Evolutionary conservation across 1,140 invertebrate genomes (phyloP).

Genomic region (Drosophila nigromelanica): DNA sequence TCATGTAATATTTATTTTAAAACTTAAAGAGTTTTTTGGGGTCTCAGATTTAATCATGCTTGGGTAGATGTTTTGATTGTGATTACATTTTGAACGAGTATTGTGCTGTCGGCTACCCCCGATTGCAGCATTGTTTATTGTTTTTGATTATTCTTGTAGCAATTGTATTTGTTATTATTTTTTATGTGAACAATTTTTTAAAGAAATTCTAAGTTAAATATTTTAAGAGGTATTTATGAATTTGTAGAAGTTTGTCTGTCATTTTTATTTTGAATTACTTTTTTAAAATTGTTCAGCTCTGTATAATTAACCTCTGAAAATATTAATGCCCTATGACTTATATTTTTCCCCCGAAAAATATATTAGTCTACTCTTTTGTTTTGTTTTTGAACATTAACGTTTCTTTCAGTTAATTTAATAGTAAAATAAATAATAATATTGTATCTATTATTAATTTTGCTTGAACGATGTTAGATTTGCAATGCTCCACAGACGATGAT

Average conservation of each 20-base stretch:
- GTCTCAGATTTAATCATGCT: too few relatives aligned
- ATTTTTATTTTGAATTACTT: conserved; percentile 7
- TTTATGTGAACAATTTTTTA: background rate
- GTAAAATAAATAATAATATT: conserved; percentile 2
- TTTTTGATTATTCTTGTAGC: background rate
- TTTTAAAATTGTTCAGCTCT: background rate
- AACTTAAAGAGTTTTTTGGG: too few relatives aligned
- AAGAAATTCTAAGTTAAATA: background rate
- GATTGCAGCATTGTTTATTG: too few relatives aligned
- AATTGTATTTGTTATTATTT: background rate
- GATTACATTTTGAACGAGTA: too few relatives aligned
- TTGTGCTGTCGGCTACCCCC: too few relatives aligned
- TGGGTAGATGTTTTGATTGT: too few relatives aligned
- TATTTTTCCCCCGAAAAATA: background rate
- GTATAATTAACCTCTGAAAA: too few relatives aligned
- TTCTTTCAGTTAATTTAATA: conserved; percentile 25
- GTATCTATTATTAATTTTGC: background rate
- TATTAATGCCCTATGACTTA: too few relatives aligned
- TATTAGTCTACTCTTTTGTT: background rate
- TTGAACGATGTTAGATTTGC: conserved; percentile 85
- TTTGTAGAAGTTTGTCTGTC: background rate
- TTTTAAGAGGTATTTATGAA: background rate
- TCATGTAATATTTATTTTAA: too few relatives aligned
- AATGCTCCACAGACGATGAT: conserved; percentile 90
- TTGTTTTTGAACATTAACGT: conserved; percentile 8